Conservation (phyloP, 2,797 vertebrate genomes). For the Prunella strophiata region DNA sequence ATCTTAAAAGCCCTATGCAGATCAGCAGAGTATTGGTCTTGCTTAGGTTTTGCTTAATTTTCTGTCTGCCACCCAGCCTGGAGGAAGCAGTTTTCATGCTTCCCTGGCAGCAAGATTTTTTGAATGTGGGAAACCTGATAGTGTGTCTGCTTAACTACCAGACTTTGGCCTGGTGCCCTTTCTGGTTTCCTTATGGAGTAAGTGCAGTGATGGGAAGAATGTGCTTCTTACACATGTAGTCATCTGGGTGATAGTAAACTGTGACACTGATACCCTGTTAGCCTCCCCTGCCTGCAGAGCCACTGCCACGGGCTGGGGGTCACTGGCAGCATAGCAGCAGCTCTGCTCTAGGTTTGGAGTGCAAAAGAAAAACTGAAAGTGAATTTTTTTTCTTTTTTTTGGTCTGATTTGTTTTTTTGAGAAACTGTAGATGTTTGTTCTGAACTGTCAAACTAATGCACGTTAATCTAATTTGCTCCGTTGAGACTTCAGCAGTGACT, state of each 20-base stretch:
- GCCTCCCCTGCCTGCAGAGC: slow-evolving; percentile 30
- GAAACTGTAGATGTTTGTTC: neutral
- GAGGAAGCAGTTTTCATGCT: slow-evolving; percentile 63
- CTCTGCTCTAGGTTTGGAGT: neutral
- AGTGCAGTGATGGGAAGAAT: slow-evolving; percentile 63
- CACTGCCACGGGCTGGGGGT: neutral
- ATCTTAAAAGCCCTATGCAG: slow-evolving; percentile 34
- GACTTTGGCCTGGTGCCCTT: slow-evolving; percentile 61
- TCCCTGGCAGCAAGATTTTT: slow-evolving; percentile 65
- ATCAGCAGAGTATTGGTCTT: neutral
- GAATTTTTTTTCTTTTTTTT: neutral
- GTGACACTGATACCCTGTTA: slow-evolving; percentile 33
- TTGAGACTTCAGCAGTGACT: neutral
- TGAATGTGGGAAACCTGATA: slow-evolving; percentile 75
- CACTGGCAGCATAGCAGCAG: neutral
- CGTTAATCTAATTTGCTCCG: neutral
- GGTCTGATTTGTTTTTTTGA: neutral
- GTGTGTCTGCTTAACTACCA: slow-evolving; percentile 57
- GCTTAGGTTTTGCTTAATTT: slow-evolving; percentile 14
- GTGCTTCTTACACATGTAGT: slow-evolving; percentile 53
- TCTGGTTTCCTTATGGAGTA: slow-evolving; percentile 65
- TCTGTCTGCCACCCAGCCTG: slow-evolving; percentile 52
- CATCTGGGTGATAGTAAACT: slow-evolving; percentile 52
- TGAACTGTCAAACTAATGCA: neutral
- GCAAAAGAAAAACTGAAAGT: neutral